A percentile compares a stretch with the other conserved stretches of the same genome.
Conservation (phyloP, 92 coral and sea anemone genomes). For the Epizoanthus fatuus region DNA sequence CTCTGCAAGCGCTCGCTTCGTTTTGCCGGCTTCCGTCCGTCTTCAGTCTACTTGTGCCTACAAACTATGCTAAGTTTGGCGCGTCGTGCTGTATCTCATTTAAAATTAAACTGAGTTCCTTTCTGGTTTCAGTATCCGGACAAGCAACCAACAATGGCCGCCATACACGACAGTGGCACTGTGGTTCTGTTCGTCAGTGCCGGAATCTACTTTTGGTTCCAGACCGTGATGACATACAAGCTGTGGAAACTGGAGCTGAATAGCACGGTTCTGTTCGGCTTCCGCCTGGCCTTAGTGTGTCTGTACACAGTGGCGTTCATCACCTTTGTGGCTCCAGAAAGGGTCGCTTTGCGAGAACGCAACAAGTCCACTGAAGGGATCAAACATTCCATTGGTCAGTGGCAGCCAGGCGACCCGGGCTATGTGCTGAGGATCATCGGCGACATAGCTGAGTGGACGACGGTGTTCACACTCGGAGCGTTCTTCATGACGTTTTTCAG, state of each 20-base stretch:
- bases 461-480: slow-evolving; percentile 39
- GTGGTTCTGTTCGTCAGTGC: slow-evolving; percentile 22
- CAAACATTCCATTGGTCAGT: slow-evolving; percentile 39
- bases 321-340: slow-evolving; percentile 30
- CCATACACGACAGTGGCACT: slow-evolving; percentile 31
- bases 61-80: no score
- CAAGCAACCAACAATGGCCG: slow-evolving; percentile 31
- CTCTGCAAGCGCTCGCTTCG: no score
- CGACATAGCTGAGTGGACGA: slow-evolving; percentile 40
- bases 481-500: slow-evolving; percentile 31
- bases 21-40: no score
- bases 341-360: slow-evolving; percentile 22
- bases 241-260: slow-evolving; percentile 27
- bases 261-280: slow-evolving; percentile 19
- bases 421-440: slow-evolving; percentile 13
- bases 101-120: background rate
- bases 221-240: slow-evolving; percentile 31
- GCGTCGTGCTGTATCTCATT: no score
- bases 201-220: slow-evolving; percentile 43
- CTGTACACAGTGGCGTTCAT: slow-evolving; percentile 36
- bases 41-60: no score
- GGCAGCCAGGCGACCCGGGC: slow-evolving; percentile 39
- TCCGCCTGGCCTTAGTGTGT: slow-evolving; percentile 24
- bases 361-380: slow-evolving; percentile 19
- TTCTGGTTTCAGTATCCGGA: slow-evolving; percentile 13